Evolutionary conservation across 1,140 invertebrate genomes (phyloP).

Genomic region (Drosophila azteca): DNA sequence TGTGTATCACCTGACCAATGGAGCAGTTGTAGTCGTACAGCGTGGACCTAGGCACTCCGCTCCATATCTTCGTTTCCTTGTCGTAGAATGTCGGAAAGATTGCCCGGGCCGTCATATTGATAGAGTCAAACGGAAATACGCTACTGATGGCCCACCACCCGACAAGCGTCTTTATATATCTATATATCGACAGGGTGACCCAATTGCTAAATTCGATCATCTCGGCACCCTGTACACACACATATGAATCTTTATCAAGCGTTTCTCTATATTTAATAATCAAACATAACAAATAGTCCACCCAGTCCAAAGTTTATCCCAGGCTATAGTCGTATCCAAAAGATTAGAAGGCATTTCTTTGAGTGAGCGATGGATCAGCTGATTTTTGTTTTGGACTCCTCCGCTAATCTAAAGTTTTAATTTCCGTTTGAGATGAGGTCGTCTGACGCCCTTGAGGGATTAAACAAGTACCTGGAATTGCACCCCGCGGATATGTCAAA

Average conservation of each 20-base stretch:
- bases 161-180: slow-evolving; percentile 53
- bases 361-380: slow-evolving; percentile 35
- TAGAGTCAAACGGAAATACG: slow-evolving; percentile 17
- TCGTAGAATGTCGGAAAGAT: slow-evolving; percentile 56
- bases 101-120: slow-evolving; percentile 56
- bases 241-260: slow-evolving; percentile 12
- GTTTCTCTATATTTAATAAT: slow-evolving; percentile 3
- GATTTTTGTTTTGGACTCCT: slow-evolving; percentile 10
- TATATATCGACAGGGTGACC: no score
- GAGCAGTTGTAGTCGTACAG: slow-evolving; percentile 41
- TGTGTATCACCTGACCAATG: slow-evolving; percentile 34
- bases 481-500: background rate
- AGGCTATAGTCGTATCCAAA: background rate
- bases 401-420: slow-evolving; percentile 38
- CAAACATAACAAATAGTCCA: background rate
- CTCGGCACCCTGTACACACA: background rate
- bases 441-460: slow-evolving; percentile 16
- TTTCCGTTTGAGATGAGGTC: slow-evolving; percentile 23
- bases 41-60: slow-evolving; percentile 24
- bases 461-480: background rate
- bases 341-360: slow-evolving; percentile 7
- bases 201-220: no score
- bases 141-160: slow-evolving; percentile 17
- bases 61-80: slow-evolving; percentile 60
- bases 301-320: slow-evolving; percentile 40